Conservation (phyloP, 2,888 invertebrate species). For the Eupithecia vulgata region DNA sequence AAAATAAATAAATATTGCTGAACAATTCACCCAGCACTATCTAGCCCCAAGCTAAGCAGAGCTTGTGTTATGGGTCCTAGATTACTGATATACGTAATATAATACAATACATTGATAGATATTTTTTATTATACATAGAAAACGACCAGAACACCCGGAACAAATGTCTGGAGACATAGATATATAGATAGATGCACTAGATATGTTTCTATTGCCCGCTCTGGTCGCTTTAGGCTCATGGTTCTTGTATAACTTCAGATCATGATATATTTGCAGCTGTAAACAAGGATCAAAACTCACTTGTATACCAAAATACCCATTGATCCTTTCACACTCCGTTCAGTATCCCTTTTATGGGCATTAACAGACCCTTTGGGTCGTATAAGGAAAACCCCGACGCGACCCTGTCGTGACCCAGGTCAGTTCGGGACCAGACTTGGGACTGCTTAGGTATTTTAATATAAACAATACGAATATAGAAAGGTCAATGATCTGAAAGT, state of each 20-base stretch:
- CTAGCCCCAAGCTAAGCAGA: no score
- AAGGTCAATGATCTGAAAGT: constrained; percentile 26
- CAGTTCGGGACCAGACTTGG: constrained; percentile 25
- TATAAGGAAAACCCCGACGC: constrained; percentile 61
- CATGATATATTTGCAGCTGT: neutral
- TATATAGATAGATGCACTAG: no score
- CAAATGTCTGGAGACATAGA: no score
- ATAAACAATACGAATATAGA: constrained; percentile 27
- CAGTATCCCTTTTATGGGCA: constrained; percentile 34
- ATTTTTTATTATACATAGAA: no score
- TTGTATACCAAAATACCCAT: constrained; percentile 1
- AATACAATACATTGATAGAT: no score
- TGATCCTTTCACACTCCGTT: neutral
- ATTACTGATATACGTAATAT: no score
- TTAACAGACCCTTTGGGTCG: constrained; percentile 54
- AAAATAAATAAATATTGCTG: no score
- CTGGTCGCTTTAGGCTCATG: neutral
- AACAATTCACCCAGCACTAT: no score
- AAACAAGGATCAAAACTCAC: neutral
- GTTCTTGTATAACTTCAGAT: neutral
- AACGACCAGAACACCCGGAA: no score
- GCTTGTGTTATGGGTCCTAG: no score
- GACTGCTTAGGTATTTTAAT: constrained; percentile 30
- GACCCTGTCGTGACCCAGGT: constrained; percentile 37
- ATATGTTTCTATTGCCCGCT: neutral